These are phyloP conservation scores for Rhinolophus ferrumequinum DNA, from an alignment of 2,113 vertebrate species.

Conservation along the genomic window DNA sequence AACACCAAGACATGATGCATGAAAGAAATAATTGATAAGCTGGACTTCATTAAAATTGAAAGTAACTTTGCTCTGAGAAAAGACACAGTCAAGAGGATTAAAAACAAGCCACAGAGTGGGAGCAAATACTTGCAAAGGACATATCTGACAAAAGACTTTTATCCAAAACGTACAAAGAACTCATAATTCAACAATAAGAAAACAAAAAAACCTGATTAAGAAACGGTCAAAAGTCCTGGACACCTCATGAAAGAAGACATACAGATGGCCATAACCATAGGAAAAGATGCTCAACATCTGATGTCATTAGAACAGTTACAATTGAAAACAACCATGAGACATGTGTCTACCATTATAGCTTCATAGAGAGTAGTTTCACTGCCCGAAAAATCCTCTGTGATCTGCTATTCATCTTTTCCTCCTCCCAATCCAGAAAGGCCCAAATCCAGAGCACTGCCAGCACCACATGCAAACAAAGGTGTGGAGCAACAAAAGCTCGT, in stretches of 20 bases:
- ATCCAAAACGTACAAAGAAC: neutral
- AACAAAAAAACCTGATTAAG: neutral
- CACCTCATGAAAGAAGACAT: neutral
- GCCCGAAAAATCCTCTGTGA: too few species aligned
- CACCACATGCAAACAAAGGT: rapidly evolving
- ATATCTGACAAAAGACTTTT: neutral
- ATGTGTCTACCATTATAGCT: too few species aligned
- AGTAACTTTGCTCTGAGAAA: neutral
- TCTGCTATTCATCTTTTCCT: too few species aligned
- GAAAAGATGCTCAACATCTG: rapidly evolving
- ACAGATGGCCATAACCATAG: rapidly evolving
- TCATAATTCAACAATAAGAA: neutral
- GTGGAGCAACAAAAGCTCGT: rapidly evolving
- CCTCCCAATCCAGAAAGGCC: neutral
- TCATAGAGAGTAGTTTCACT: too few species aligned
- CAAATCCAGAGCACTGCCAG: rapidly evolving
- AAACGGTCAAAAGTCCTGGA: neutral
- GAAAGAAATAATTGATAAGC: neutral
- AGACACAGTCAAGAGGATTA: neutral
- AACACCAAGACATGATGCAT: neutral
- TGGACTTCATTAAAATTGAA: neutral
- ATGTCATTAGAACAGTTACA: neutral
- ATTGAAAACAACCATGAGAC: neutral
- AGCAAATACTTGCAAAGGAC: neutral
- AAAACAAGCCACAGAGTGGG: neutral